Evolutionary conservation across 2,888 invertebrate genomes (phyloP), one percentile per base, ranked within the genome.

Genomic region (Mechanitis mazaeus): DNA sequence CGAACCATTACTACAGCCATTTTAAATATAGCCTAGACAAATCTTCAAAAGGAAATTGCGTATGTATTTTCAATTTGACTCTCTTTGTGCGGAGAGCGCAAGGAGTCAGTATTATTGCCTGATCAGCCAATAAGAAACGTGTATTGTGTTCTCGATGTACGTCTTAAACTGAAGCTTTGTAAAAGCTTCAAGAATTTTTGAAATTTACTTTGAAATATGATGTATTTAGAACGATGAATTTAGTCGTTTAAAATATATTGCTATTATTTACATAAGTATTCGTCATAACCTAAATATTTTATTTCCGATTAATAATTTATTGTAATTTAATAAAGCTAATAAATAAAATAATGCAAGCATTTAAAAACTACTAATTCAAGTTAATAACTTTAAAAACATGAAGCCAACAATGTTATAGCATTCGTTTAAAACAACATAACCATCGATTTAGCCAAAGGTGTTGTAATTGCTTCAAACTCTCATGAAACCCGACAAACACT

Each of bases 1-100:
- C 53, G 7, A 54, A n/a, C 55, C 38, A 58, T 59, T 56, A 46
- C 54, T 33, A 50, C 54, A 56, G 54, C 54, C 45, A 46, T 50
- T 57, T 56, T 54, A 54, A 60, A 60, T 64, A 64, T 66, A 64
- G 64, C 55, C 55, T 61, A 66, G 66, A 66, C 59, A 66, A 66
- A 66, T 66, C 61, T 66, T 60, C 63, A 47, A 66, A 66, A 66
- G 66, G 64, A 64, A 66, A 66, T 66, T 66, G 61, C 64, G 64
- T 66, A 64, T 61, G 64, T 61, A 64, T 66, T 66, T 66, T 66
- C 66, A 64, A 66, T 66, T 64, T 60, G 58, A 55, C 64, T 66
- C 58, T 58, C 66, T 66, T 66, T 66, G 66, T 64, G 56, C 50
- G 33, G 54, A 55, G 53, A 57, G 56, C 57, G 47, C 45, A 50